Conservation (phyloP, 2,888 invertebrate species). For the Conistra vaccinii region DNA sequence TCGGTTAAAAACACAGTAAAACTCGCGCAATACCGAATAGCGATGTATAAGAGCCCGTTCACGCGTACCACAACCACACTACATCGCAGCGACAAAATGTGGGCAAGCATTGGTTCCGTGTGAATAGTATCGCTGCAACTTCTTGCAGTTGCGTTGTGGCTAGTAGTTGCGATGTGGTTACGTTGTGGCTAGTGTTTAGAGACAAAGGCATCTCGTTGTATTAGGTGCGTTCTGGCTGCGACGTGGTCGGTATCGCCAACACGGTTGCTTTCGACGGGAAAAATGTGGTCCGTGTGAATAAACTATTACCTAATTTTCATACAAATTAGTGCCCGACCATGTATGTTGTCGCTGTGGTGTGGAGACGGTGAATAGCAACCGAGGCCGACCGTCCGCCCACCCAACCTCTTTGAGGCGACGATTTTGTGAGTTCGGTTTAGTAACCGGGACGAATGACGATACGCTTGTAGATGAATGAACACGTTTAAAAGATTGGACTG, state of each 20-base stretch:
- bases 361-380: constrained; percentile 4
- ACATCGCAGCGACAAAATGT: not conserved
- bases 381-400: constrained; percentile 22
- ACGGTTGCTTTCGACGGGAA: not conserved
- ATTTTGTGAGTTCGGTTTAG: constrained; percentile 18
- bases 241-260: not conserved
- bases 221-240: not conserved
- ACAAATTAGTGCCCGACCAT: not conserved
- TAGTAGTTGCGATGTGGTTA: too few species aligned
- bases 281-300: not conserved
- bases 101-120: not conserved
- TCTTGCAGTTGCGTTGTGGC: not conserved
- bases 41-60: not conserved
- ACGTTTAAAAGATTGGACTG: constrained; percentile 28
- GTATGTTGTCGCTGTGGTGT: not conserved
- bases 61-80: not conserved
- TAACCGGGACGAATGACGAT: not conserved
- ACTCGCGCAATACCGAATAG: too few species aligned
- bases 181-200: too few species aligned
- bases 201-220: not conserved
- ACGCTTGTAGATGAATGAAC: constrained; percentile 21
- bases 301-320: not conserved
- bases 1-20: too few species aligned
- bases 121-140: not conserved
- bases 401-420: constrained; percentile 5